Base-by-base conservation (phyloP, 2,888 invertebrate genomes). In the Tenthredo notha region DNA sequence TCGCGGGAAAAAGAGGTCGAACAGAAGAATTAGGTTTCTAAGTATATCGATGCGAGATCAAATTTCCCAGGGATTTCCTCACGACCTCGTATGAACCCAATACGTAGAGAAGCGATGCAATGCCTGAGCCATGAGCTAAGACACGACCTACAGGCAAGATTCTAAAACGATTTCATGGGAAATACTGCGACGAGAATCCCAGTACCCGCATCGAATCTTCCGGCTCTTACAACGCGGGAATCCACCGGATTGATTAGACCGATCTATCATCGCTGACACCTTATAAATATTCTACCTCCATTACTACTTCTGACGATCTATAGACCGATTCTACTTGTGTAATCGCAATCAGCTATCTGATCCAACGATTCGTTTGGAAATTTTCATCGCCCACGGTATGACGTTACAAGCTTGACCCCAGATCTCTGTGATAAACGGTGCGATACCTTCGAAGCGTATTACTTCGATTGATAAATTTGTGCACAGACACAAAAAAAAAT, bases 1-100 rank as follows among this genome's bases (percentile, higher is more conserved):
- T 87, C 85, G 86, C 85, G 75, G 86, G 86, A 85, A 86, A 84
- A 85, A 88, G 84, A 86, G 80, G 86, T 37, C 84, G 82, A 85
- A 40, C 65, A 54, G 6, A 54, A 86, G 74, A 86, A 87, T 87
- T 84, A 85, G 21, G 84, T 77, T 84, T 74, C 84, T 84, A n/a
- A n/a, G n/a, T n/a, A 84, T 80, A 47, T 58, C 65, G 18, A 47
- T 58, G 40, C 58, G 86, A 86, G 82, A 50, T 77, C 5, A 50
- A 77, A 77, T 77, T 54, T 77, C 50, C 54, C 77, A 54, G 25
- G 54, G 54, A 77, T 29, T 54, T 54, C 25, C 43, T 29, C n/a
- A 18, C 33, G 25, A 25, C 15, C 33, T 33, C 67, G 18, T 33
- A 58, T 58, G 21, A 58, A 61, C 25, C 10, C 21, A 12, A 12